A percentile compares a stretch with the other conserved stretches of the same genome.
phyloP scores from a whole-genome alignment of 2,888 invertebrate species.

The Cheilosia impressa region DNA sequence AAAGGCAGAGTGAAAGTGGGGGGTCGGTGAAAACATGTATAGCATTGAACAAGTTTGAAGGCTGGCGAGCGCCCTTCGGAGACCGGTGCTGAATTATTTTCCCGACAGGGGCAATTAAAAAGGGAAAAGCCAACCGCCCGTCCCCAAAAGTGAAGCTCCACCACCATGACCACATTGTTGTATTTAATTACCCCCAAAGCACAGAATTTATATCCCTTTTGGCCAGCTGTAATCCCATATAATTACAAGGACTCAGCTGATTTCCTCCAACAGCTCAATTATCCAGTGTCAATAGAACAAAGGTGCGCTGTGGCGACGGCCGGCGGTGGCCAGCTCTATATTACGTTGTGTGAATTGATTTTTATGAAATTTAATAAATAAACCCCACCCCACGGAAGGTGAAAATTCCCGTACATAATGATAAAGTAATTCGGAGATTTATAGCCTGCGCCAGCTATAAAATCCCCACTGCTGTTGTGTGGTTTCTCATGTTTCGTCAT shows the following conservation, averaged over 20 bases:
- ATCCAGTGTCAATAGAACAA: conserved; percentile 59
- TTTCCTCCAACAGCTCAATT: conserved; percentile 69
- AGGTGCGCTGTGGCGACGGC: neutral
- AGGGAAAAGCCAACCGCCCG: conserved; percentile 49
- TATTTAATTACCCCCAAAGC: conserved; percentile 55
- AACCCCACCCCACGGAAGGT: conserved; percentile 1
- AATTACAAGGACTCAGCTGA: conserved; percentile 60
- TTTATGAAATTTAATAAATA: conserved; percentile 41
- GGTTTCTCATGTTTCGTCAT: conserved; percentile 19
- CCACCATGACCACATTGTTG: conserved; percentile 39
- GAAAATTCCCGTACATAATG: conserved; percentile 25
- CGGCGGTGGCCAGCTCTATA: neutral
- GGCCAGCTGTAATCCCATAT: conserved; percentile 53
- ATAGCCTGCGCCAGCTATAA: conserved; percentile 40
- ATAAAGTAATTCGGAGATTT: conserved; percentile 57
- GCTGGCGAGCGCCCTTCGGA: conserved; percentile 68
- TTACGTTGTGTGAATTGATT: conserved; percentile 44
- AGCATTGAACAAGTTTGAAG: conserved; percentile 67
- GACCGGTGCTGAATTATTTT: conserved; percentile 43
- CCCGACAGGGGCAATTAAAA: conserved; percentile 57
- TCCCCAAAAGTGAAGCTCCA: conserved; percentile 51
- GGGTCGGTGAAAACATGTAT: conserved; percentile 9
- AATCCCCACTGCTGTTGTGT: conserved; percentile 16
- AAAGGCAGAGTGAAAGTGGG: neutral
- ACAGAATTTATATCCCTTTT: conserved; percentile 30